Percentiles rank a stretch among this genome's conserved stretches.
These are phyloP conservation scores for Drosophila kepulauana DNA, from an alignment of 1,140 invertebrate species.

Conservation along the genomic window DNA sequence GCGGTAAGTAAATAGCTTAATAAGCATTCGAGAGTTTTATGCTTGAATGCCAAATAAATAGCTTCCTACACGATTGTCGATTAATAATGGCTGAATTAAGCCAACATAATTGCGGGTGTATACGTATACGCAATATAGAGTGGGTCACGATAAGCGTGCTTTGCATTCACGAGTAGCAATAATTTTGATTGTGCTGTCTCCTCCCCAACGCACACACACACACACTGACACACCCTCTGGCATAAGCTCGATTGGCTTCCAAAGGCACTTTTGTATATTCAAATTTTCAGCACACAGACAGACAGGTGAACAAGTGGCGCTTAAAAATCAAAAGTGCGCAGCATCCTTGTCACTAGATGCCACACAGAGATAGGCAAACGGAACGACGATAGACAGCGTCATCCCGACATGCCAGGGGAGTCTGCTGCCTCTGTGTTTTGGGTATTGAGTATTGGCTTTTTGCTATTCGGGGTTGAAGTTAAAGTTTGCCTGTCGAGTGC, in stretches of 20 bases:
- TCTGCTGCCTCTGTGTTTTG: neutral
- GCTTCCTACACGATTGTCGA: slow-evolving; percentile 42
- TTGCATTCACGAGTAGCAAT: slow-evolving; percentile 43
- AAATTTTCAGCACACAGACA: slow-evolving; percentile 19
- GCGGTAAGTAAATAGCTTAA: slow-evolving; percentile 12
- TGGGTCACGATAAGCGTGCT: slow-evolving; percentile 41
- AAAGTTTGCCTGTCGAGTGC: slow-evolving; percentile 9
- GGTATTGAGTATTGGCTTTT: slow-evolving; percentile 4
- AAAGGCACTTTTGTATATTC: slow-evolving; percentile 41
- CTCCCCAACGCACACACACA: neutral
- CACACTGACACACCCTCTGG: neutral
- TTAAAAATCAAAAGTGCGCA: slow-evolving; percentile 67
- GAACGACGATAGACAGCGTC: slow-evolving; percentile 18
- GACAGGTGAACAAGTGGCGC: slow-evolving; percentile 22
- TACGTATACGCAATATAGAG: neutral
- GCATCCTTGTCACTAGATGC: slow-evolving; percentile 40
- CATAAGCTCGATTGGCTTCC: slow-evolving; percentile 30
- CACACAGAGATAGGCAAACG: slow-evolving; percentile 22
- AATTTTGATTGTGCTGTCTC: slow-evolving; percentile 31
- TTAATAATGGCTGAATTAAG: slow-evolving; percentile 54
- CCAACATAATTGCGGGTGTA: slow-evolving; percentile 39
- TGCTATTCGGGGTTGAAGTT: neutral
- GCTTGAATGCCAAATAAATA: slow-evolving; percentile 33
- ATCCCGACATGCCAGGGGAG: neutral
- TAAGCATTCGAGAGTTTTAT: slow-evolving; percentile 26